A percentile compares a stretch with the other conserved stretches of the same genome.
These are phyloP conservation scores for Stegana nigrithorax DNA, from an alignment of 2,888 invertebrate genomes.

Conservation along the genomic window DNA sequence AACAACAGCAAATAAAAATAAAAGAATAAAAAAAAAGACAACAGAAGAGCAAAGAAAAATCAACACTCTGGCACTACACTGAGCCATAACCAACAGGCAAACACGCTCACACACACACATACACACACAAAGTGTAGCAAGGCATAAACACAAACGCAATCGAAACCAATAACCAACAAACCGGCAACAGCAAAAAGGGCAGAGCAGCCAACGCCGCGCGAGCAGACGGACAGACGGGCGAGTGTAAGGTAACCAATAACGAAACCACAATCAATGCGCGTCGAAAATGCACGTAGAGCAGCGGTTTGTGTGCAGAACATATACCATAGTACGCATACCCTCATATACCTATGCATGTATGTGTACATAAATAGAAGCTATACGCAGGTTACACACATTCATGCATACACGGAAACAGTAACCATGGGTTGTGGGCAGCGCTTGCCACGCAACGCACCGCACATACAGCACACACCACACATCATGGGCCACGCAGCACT, in stretches of 20 bases:
- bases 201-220: no score
- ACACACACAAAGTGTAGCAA: no score
- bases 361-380: not conserved
- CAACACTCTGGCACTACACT: no score
- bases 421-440: not conserved
- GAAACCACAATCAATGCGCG: constrained; percentile 6
- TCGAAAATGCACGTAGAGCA: not conserved
- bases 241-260: not conserved
- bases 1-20: not conserved
- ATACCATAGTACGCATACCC: no score
- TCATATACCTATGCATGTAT: no score
- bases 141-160: constrained; percentile 19
- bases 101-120: constrained; percentile 20
- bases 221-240: not conserved
- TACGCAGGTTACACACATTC: not conserved
- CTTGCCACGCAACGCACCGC: not conserved
- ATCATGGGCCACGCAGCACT: not conserved
- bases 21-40: constrained; percentile 35
- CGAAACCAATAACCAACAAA: constrained; percentile 11
- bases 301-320: no score
- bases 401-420: not conserved
- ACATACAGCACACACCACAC: not conserved
- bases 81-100: constrained; percentile 19
- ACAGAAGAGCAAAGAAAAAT: constrained; percentile 40
- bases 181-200: not conserved